Evolutionary conservation across 2,797 vertebrate genomes (phyloP).

Genomic region (Sebastes wilsoni): DNA sequence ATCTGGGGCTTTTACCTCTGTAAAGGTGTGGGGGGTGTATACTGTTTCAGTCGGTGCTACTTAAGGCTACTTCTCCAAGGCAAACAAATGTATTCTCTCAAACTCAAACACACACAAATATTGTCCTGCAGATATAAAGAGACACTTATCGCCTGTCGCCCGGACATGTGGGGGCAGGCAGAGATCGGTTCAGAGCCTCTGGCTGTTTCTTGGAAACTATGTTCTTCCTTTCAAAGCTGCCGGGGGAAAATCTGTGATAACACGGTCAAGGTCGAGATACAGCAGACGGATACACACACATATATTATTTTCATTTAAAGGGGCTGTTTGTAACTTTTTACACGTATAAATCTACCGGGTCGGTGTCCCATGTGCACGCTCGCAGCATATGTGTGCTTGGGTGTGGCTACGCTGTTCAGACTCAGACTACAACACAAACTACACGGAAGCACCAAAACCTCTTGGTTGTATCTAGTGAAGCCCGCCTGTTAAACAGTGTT

Average conservation of each 20-base stretch:
- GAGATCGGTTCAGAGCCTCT: not conserved
- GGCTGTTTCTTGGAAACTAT: conserved; percentile 7
- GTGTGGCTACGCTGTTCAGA: too few relatives aligned
- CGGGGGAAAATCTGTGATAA: conserved; percentile 6
- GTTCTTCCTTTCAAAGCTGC: not conserved
- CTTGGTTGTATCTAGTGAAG: too few relatives aligned
- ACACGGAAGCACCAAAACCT: too few relatives aligned
- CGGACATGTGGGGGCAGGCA: conserved; percentile 53
- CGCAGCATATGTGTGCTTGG: too few relatives aligned
- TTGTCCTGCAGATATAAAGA: conserved; percentile 1
- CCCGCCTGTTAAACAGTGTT: too few relatives aligned
- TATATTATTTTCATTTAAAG: not conserved
- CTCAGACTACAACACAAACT: too few relatives aligned
- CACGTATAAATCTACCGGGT: too few relatives aligned
- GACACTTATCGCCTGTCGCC: not conserved
- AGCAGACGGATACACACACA: not conserved
- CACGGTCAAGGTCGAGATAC: conserved; percentile 18
- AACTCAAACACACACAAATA: not conserved
- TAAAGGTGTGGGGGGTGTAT: not conserved
- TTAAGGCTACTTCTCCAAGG: not conserved
- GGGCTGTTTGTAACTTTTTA: too few relatives aligned
- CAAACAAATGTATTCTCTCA: not conserved
- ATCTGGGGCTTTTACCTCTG: conserved; percentile 29
- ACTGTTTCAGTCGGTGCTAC: not conserved
- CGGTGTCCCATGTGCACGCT: too few relatives aligned